Conservation (phyloP, 2,113 vertebrate genomes). For the Heteronetta atricapilla region DNA sequence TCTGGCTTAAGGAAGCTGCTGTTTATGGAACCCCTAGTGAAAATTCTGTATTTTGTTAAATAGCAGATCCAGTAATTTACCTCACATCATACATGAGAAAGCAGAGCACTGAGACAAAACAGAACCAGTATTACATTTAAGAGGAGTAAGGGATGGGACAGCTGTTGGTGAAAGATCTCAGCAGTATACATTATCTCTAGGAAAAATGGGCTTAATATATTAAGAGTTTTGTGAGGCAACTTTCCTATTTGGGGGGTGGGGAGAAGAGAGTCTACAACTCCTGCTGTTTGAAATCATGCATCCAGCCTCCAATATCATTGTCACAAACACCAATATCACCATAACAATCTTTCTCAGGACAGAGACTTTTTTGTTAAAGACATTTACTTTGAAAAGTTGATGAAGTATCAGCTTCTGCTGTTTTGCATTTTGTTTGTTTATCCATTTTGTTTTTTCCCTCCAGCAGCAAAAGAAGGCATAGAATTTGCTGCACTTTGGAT, state of each 20-base stretch:
- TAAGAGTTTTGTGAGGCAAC: background rate
- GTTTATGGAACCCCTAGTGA: background rate
- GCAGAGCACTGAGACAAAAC: background rate
- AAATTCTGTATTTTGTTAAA: background rate
- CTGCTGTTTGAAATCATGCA: background rate
- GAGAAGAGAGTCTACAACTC: background rate
- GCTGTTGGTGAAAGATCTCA: background rate
- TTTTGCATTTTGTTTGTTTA: background rate
- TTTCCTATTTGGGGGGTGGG: background rate
- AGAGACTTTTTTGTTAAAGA: background rate
- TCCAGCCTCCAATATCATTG: background rate
- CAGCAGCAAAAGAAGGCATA: background rate
- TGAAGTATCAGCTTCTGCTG: background rate
- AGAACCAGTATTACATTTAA: background rate
- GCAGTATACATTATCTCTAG: background rate
- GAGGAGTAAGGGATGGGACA: background rate
- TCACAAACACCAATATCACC: background rate
- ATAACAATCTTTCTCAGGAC: background rate
- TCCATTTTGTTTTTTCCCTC: too few relatives aligned
- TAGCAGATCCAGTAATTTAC: background rate
- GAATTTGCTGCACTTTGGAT: background rate
- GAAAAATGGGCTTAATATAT: background rate
- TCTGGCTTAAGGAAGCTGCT: background rate
- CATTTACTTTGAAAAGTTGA: background rate
- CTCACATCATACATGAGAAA: background rate